Evolutionary conservation across 64 coral and sea anemone genomes (phyloP).

Genomic region (Actinia tenebrosa): DNA sequence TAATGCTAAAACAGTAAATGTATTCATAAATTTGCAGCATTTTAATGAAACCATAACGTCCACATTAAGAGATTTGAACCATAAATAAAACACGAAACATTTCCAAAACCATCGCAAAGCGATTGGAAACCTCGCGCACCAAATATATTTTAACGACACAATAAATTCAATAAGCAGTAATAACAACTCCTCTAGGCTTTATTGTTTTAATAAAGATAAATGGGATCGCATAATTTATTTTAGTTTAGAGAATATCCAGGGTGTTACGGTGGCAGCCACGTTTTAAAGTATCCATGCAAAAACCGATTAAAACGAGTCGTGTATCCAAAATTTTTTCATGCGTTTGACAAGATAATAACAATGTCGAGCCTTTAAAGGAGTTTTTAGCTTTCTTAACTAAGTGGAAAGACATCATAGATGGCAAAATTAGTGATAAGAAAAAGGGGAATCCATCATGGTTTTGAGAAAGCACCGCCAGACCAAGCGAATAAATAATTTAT

Average conservation of each 20-base stretch:
- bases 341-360: not conserved
- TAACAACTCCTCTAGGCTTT: not conserved
- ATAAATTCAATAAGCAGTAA: not conserved
- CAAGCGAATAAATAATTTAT: constrained; percentile 31
- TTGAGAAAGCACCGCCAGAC: constrained; percentile 23
- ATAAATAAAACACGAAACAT: constrained; percentile 18
- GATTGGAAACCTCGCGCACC: not conserved
- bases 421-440: not conserved
- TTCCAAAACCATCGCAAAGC: not conserved
- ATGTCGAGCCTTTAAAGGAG: not conserved
- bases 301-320: not conserved
- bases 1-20: constrained; percentile 31
- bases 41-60: constrained; percentile 32
- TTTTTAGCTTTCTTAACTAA: not conserved
- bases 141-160: not conserved
- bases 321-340: too few species aligned
- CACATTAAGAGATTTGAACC: constrained; percentile 22
- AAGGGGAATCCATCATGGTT: constrained; percentile 1
- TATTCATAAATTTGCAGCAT: constrained; percentile 8
- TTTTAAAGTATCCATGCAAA: constrained; percentile 3
- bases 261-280: not conserved
- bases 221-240: not conserved
- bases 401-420: not conserved
- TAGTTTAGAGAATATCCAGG: not conserved
- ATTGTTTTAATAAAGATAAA: not conserved